phyloP scores from a whole-genome alignment of 1,140 invertebrate species.

The Olivierus martensii region DNA sequence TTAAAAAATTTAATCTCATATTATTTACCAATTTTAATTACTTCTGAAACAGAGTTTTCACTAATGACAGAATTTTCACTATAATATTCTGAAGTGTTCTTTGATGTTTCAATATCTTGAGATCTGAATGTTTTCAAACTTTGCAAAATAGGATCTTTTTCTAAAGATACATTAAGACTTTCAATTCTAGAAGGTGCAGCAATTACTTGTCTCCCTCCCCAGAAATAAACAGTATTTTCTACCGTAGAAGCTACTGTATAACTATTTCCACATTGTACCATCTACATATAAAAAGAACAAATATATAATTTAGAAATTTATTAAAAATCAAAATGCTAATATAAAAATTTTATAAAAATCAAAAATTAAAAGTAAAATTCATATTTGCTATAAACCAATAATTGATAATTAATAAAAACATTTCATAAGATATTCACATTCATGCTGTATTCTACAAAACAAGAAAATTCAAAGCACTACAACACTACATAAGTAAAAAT shows the following conservation, averaged over 20 bases:
- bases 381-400: too few species aligned
- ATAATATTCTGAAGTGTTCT: constrained; percentile 7
- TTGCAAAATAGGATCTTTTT: background rate
- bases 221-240: constrained; percentile 52
- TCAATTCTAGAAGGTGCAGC: background rate
- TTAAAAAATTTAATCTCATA: too few species aligned
- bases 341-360: too few species aligned
- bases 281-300: constrained; percentile 28
- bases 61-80: constrained; percentile 4
- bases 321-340: too few species aligned
- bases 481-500: too few species aligned
- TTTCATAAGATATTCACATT: too few species aligned
- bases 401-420: too few species aligned
- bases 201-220: constrained; percentile 41
- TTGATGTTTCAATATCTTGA: background rate
- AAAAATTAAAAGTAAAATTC: too few species aligned
- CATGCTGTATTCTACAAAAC: too few species aligned
- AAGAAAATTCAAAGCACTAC: too few species aligned
- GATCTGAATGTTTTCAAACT: background rate
- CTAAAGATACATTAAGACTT: background rate
- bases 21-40: constrained; percentile 16
- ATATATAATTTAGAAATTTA: too few species aligned
- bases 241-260: constrained; percentile 47
- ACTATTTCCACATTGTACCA: constrained; percentile 46
- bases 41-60: constrained; percentile 10